Base-by-base conservation (phyloP, 2,113 vertebrate genomes). In the Cairina moschata region DNA sequence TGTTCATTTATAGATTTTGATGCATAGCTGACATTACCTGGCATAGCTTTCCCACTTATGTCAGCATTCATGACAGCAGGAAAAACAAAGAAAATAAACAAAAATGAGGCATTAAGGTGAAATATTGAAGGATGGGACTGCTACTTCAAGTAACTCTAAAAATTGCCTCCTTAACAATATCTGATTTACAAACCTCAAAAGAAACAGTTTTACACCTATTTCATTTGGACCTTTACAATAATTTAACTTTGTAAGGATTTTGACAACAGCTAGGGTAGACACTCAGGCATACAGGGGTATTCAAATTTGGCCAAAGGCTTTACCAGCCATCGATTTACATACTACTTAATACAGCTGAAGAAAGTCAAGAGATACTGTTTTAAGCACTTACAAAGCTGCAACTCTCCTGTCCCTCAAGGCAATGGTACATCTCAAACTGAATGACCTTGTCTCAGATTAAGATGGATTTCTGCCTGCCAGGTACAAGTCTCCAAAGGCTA, bases 1-100 rank as follows among this genome's bases (percentile, higher is more conserved):
- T 75, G 67, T 62, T 56, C 4, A 12, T 83, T 90, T 92, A 69
- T 63, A 50, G 74, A 86, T 95, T 90, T 97, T 90, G 60, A 96
- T 69, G 56, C 72, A 81, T 54, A 96, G 97, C 98, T 98, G 98
- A 97, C 97, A 97, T 98, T 98, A 98, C 97, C 97, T 98, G 98
- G 97, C 94, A 98, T 71, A 98, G 97, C 95, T 97, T 98, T 97
- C 94, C 97, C 97, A 97, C 96, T 98, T 97, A 98, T 98, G 97
- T 97, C 97, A 98, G 97, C 97, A 95, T 92, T 98, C 97, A 97
- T 98, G 98, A 98, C 91, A 97, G 98, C 97, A 98, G 95, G 97
- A 96, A 98, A 98, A 97, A 97, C 97, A 98, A 97, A 98, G 96
- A 98, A 96, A 97, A 96, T 95, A 97, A 97, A 97, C 77, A 97